These are phyloP conservation scores for Parotia lawesii DNA, from an alignment of 2,113 vertebrate genomes.

Conservation along the genomic window DNA sequence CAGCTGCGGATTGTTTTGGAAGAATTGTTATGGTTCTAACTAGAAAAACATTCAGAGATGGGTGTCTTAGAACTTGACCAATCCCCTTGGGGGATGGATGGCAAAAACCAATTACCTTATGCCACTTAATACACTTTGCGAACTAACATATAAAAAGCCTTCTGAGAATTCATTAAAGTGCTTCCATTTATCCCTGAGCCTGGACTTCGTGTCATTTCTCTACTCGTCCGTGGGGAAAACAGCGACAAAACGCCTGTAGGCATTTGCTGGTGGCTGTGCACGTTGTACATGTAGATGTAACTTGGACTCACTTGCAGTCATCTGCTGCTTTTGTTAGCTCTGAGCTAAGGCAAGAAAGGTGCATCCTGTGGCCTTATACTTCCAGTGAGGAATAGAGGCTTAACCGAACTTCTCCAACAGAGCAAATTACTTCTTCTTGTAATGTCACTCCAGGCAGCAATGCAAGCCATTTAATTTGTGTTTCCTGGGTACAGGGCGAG, in stretches of 20 bases:
- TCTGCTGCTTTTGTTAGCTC: neutral
- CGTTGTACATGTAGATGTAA: neutral
- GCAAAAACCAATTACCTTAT: too few relatives aligned
- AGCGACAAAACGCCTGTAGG: neutral
- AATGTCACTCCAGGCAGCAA: neutral
- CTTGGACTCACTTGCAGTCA: neutral
- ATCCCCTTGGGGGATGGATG: too few relatives aligned
- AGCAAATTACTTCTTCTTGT: neutral
- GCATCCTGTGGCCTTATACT: neutral
- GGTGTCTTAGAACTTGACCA: too few relatives aligned
- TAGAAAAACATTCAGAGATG: too few relatives aligned
- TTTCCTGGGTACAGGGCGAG: neutral
- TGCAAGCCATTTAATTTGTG: neutral
- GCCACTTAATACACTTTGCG: too few relatives aligned
- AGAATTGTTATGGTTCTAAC: too few relatives aligned
- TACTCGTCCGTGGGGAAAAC: too few relatives aligned
- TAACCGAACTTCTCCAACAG: neutral
- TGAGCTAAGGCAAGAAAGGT: neutral
- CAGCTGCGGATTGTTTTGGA: too few relatives aligned
- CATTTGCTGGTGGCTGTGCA: neutral
- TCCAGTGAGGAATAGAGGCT: neutral
- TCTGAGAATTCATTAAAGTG: too few relatives aligned
- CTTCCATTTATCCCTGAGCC: too few relatives aligned
- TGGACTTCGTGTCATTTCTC: too few relatives aligned
- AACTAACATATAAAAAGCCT: too few relatives aligned